phyloP scores from a whole-genome alignment of 2,888 invertebrate species.

The Coenonympha arcania region DNA sequence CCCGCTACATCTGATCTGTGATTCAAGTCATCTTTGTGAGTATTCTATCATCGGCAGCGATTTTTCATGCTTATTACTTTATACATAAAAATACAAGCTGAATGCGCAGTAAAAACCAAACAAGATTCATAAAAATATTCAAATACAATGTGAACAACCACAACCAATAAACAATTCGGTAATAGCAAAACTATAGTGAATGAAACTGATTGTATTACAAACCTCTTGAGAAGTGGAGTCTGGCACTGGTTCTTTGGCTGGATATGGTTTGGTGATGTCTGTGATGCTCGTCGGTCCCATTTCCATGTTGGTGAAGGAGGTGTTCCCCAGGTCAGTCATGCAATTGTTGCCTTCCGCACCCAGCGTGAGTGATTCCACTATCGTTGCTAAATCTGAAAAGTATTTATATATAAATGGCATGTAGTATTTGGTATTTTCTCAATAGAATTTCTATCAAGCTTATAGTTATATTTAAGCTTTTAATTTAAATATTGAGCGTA shows the following conservation, averaged over 20 bases:
- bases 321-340: constrained; percentile 63
- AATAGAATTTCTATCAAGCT: no score
- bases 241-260: constrained; percentile 65
- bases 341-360: constrained; percentile 77
- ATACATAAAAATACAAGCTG: no score
- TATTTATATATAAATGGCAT: background rate
- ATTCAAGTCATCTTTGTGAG: no score
- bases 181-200: background rate
- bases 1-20: no score
- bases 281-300: constrained; percentile 71
- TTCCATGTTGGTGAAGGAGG: constrained; percentile 70
- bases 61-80: no score
- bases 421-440: no score
- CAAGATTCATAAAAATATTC: background rate
- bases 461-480: no score
- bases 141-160: no score
- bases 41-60: no score
- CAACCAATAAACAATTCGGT: background rate
- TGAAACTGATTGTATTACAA: background rate
- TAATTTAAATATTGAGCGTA: no score
- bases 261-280: constrained; percentile 70
- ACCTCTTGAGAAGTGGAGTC: constrained; percentile 57
- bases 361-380: constrained; percentile 86
- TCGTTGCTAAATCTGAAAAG: constrained; percentile 83
- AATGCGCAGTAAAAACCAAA: background rate